A percentile compares a stretch with the other conserved stretches of the same genome.
Evolutionary conservation across 2,797 vertebrate species (phyloP).

Genomic region (Benthosema pterotum): DNA sequence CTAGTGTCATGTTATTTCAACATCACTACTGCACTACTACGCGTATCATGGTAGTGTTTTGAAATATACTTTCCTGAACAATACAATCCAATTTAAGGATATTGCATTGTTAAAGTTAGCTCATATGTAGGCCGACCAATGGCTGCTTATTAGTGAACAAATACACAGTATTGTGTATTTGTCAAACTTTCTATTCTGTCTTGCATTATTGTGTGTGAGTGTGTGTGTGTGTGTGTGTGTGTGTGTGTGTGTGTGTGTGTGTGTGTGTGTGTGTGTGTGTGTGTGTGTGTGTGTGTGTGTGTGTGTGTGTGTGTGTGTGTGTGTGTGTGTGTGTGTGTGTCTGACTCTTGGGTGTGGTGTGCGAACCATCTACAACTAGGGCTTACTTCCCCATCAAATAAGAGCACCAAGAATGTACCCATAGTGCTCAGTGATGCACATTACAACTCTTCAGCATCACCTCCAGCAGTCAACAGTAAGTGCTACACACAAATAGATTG

Average conservation of each 20-base stretch:
- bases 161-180: neutral
- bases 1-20: constrained; percentile 31
- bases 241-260: constrained; percentile 1
- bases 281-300: constrained; percentile 19
- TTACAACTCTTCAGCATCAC: constrained; percentile 47
- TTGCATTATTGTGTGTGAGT: too few species aligned
- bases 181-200: neutral
- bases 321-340: neutral
- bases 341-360: constrained; percentile 53
- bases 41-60: constrained; percentile 36
- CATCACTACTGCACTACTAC: constrained; percentile 32
- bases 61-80: constrained; percentile 62
- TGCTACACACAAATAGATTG: too few species aligned
- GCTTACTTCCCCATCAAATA: constrained; percentile 72
- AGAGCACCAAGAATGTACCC: constrained; percentile 45
- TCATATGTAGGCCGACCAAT: too few species aligned
- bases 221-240: neutral
- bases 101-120: constrained; percentile 18
- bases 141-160: neutral
- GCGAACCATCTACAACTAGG: constrained; percentile 24
- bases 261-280: constrained; percentile 18
- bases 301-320: constrained; percentile 8
- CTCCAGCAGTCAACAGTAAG: constrained; percentile 49
- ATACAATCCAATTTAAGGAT: constrained; percentile 26
- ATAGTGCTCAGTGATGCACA: constrained; percentile 24